These are phyloP conservation scores for Sisyra nigra DNA, from an alignment of 2,888 invertebrate genomes.

Conservation along the genomic window DNA sequence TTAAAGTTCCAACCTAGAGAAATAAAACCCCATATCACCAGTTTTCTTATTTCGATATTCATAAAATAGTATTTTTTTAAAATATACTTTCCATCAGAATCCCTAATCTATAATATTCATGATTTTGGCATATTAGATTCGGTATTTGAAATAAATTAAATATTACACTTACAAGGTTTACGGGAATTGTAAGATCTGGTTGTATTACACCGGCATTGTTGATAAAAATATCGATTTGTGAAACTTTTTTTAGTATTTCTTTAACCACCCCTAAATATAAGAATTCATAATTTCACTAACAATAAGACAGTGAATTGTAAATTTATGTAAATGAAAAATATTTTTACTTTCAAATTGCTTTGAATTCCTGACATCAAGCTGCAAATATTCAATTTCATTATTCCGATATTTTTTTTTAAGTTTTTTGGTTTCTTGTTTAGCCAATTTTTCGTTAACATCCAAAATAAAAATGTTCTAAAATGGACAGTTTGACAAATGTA, in stretches of 20 bases:
- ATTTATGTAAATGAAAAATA: too few relatives aligned
- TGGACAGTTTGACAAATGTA: too few relatives aligned
- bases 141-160: background rate
- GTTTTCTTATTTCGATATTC: too few relatives aligned
- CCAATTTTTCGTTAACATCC: background rate
- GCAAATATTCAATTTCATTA: background rate
- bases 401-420: background rate
- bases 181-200: background rate
- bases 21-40: too few relatives aligned
- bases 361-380: background rate
- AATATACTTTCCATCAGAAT: too few relatives aligned
- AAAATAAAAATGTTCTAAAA: background rate
- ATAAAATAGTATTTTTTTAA: too few relatives aligned
- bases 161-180: background rate
- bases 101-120: too few relatives aligned
- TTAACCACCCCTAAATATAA: background rate
- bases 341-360: background rate
- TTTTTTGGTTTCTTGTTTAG: background rate
- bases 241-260: background rate
- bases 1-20: background rate
- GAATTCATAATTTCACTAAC: too few relatives aligned
- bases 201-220: background rate
- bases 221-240: background rate
- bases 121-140: too few relatives aligned
- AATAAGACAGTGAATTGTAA: too few relatives aligned